Evolutionary conservation across 2,888 invertebrate species (phyloP), one percentile per base, ranked within the genome.

Genomic region (Dolichopus griseipennis): DNA sequence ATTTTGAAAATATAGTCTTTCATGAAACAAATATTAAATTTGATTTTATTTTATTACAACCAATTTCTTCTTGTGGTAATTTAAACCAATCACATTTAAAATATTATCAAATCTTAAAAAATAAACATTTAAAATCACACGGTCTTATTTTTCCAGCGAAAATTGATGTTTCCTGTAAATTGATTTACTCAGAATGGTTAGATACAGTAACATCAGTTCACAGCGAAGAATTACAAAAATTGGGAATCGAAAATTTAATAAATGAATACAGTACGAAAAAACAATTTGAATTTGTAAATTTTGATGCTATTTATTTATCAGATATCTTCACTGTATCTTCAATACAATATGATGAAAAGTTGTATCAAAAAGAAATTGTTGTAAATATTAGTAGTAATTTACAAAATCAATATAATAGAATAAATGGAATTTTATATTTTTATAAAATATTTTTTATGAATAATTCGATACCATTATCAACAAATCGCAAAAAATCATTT

Each of bases 351-450:
- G 37, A 70, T 41, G 67, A 70, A 21, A 65, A 68, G 0, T 65
- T 66, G 21, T 62, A 68, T 65, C 61, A 69, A 61, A 67, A 68
- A 43, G 65, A 69, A 43, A 62, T 68, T n/a, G 52, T 62, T 8
- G 62, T 71, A 1, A 70, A 70, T 67, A 66, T 71, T 61, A 71
- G 68, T 52, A 61, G 33, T 12, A 62, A 68, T 63, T 34, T 22
- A 27, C 10, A 63, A 34, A 34, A 65, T 62, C 65, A 65, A 3
- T 33, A 62, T 21, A 67, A 37, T 52, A n/a, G 52, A 15, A 70
- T 70, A 8, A 68, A 70, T 69, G 71, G 70, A 18, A 71, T 71
- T 66, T 62, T 69, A 43, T 71, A 71, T 67, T 71, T 34, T 68
- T 71, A 69, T 65, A 70, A 69, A 64, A 70, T 71, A 8, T 71